Evolutionary conservation across 2,113 vertebrate genomes (phyloP).

Genomic region (Rhea pennata): DNA sequence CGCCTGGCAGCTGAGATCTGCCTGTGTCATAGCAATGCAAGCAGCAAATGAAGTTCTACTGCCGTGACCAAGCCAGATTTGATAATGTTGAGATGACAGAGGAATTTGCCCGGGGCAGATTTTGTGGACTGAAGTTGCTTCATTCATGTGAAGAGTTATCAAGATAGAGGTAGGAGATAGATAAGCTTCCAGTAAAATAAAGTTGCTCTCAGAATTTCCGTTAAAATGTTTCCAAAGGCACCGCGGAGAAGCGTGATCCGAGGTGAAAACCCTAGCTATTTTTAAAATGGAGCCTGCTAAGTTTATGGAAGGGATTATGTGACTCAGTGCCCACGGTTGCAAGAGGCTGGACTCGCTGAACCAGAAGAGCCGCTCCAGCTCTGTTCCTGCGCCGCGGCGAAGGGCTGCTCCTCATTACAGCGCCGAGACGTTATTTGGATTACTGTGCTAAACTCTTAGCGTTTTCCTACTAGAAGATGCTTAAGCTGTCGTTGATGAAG

Average conservation of each 20-base stretch:
- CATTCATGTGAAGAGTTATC: neutral
- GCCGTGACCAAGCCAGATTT: neutral
- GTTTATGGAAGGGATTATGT: neutral
- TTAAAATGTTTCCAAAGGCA: neutral
- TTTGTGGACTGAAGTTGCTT: neutral
- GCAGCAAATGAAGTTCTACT: neutral
- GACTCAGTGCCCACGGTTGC: neutral
- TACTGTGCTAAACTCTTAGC: neutral
- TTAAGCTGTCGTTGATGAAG: neutral
- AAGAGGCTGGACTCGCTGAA: neutral
- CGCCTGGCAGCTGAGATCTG: neutral
- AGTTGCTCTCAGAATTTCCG: neutral
- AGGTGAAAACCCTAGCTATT: no score
- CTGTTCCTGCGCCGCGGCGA: neutral
- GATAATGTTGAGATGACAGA: neutral
- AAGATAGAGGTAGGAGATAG: neutral
- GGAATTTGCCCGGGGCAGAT: neutral
- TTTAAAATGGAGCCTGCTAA: neutral
- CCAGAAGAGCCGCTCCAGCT: neutral
- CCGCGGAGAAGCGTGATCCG: no score
- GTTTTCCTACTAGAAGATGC: neutral
- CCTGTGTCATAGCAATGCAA: neutral
- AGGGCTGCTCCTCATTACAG: neutral
- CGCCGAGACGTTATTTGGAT: neutral
- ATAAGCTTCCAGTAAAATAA: neutral